Percentiles rank a stretch among this genome's conserved stretches.
Conservation (phyloP, 64 coral and sea anemone species). For the Montipora foliosa region DNA sequence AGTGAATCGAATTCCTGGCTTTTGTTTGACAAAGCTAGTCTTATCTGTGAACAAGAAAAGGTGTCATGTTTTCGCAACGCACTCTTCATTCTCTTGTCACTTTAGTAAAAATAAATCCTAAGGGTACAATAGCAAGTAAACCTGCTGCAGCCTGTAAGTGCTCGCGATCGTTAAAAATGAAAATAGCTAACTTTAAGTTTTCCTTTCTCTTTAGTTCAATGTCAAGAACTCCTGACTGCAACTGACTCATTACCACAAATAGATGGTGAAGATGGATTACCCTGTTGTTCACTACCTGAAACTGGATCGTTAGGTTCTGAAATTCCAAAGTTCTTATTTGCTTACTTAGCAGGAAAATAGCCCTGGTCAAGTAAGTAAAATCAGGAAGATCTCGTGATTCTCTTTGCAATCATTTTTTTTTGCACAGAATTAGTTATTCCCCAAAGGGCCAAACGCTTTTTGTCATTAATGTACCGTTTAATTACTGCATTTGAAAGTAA, state of each 20-base stretch:
- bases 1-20: constrained; percentile 59
- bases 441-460: no score
- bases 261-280: background rate
- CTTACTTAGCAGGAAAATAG: background rate
- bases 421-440: no score
- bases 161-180: background rate
- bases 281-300: background rate
- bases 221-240: background rate
- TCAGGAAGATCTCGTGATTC: background rate
- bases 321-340: background rate
- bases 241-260: background rate
- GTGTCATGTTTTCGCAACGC: background rate
- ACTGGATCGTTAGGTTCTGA: background rate
- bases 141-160: background rate
- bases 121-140: background rate
- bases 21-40: constrained; percentile 22
- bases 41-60: constrained; percentile 14
- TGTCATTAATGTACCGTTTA: no score
- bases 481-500: no score
- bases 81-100: background rate
- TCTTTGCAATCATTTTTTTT: background rate
- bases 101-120: background rate
- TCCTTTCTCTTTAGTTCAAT: background rate
- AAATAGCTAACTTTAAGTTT: background rate
- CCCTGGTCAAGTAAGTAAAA: background rate